phyloP scores from a whole-genome alignment of 2,113 vertebrate genomes.

The Antigone vipio region DNA sequence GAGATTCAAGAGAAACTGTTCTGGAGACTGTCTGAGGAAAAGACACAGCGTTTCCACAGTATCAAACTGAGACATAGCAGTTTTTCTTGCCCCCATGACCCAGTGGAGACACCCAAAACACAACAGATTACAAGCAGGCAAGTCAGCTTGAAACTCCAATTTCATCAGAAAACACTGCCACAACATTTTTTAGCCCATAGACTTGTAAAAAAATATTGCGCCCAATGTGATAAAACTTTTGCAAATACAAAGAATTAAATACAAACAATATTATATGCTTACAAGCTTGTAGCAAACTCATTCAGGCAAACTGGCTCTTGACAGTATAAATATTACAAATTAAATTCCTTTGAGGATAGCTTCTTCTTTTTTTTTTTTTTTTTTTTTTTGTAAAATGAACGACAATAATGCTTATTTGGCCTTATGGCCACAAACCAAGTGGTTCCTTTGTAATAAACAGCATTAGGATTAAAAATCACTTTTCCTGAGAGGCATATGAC shows the following conservation, averaged over 20 bases:
- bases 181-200: background rate
- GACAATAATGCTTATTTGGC: background rate
- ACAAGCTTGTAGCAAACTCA: background rate
- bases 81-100: background rate
- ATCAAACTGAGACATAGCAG: background rate
- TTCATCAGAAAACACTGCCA: background rate
- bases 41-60: background rate
- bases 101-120: background rate
- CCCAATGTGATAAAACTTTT: background rate
- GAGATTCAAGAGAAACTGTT: background rate
- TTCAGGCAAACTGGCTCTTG: background rate
- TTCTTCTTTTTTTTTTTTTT: background rate
- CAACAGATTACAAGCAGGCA: background rate
- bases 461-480: background rate
- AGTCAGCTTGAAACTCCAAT: background rate
- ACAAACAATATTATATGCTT: background rate
- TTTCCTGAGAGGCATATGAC: background rate
- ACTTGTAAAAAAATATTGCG: background rate
- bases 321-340: background rate
- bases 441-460: background rate
- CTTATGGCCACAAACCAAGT: background rate
- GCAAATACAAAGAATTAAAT: background rate
- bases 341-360: background rate
- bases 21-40: background rate
- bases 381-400: background rate